Evolutionary conservation across 2,113 vertebrate genomes (phyloP), one percentile per base, ranked within the genome.

Genomic region (Pedetes capensis): DNA sequence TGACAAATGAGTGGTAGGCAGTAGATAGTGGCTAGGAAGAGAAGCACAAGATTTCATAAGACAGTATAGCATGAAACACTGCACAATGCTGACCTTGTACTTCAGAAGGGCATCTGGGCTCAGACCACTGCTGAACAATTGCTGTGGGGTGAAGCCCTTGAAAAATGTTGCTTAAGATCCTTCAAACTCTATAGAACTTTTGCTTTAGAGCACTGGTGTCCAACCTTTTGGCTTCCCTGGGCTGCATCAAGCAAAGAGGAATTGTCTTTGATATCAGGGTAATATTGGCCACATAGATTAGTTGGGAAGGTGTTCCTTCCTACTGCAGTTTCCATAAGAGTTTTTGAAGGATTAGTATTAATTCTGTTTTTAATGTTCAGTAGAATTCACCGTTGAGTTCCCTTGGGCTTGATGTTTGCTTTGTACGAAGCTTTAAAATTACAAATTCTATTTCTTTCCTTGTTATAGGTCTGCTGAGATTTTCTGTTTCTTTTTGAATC

Each of bases 361-460:
- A 72, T 87, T 94, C 69, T 96, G 44, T 13, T 78, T 83, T 93
- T 66, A 68, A 74, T 27, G 16, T 44, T 63, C 91, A 29, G 25
- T 81, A 51, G 72, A 76, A 59, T 86, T 91, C 20, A 85, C 55
- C 66, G 61, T 6, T 63, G 53, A 91, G 78, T 8, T 12, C 53
- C 32, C 53, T n/a, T 71, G 79, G 59, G 25, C 47, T 71, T 78
- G 22, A 42, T 6, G 6, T 85, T 85, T 95, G 49, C 27, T 68
- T 68, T 79, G 27, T 51, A 44, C 71, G 25, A 72, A 76, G 32
- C 63, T 88, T 92, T 81, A 8, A 95, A 85, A 89, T 95, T 57
- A 57, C 27, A 49, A 51, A 42, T 76, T 86, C 27, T 61, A 3
- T 81, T n/a, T 89, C 39, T 85, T 95, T 49, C 27, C 20, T 89